phyloP scores from a whole-genome alignment of 2,888 invertebrate genomes.

The Diarsia mendica region DNA sequence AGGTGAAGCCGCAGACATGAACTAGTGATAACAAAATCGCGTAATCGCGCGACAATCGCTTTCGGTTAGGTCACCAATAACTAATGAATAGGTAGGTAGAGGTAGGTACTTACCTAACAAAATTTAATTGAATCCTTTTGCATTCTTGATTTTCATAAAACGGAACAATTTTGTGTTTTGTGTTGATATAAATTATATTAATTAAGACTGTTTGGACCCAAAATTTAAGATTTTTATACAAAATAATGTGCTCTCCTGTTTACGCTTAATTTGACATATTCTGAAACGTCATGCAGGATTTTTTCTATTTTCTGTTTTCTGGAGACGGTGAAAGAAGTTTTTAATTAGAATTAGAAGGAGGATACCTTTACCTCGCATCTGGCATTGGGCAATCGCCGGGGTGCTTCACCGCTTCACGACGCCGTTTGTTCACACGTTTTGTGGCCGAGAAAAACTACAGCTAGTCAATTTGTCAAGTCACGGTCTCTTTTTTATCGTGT shows the following conservation, averaged over 20 bases:
- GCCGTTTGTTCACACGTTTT: neutral
- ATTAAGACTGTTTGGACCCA: neutral
- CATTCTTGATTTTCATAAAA: conserved; percentile 22
- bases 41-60: neutral
- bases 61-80: neutral
- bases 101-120: neutral
- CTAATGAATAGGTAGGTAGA: neutral
- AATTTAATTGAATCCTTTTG: neutral
- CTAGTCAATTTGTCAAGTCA: no score
- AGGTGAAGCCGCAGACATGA: no score
- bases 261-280: conserved; percentile 13
- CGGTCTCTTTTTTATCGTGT: no score
- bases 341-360: neutral
- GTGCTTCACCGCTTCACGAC: no score
- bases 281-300: neutral
- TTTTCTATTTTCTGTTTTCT: conserved; percentile 1
- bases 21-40: neutral
- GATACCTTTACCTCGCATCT: neutral
- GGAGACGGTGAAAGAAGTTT: neutral
- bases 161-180: neutral
- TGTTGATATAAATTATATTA: neutral
- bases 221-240: conserved; percentile 19
- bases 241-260: conserved; percentile 9
- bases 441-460: no score
- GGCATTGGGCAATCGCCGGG: neutral